Evolutionary conservation across 2,113 vertebrate genomes (phyloP).

Genomic region (Irena cyanogastra): DNA sequence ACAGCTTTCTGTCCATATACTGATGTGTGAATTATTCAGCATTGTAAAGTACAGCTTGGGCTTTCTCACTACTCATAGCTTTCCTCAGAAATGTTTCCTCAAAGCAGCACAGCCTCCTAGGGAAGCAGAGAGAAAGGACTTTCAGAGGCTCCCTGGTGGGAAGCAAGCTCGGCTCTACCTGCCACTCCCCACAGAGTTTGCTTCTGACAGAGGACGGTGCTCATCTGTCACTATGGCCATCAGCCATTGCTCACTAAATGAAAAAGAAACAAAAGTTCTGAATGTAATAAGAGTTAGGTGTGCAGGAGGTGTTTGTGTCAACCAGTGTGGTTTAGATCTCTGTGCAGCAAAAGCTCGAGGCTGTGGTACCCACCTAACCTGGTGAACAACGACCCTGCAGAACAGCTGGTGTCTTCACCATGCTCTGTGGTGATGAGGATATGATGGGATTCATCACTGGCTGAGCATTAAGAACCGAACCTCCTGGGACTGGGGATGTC

Average conservation of each 20-base stretch:
- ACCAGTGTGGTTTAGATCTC: background rate
- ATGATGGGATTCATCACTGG: background rate
- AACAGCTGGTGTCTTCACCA: background rate
- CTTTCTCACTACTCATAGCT: background rate
- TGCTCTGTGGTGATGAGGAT: background rate
- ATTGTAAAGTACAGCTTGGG: background rate
- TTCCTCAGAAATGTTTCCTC: background rate
- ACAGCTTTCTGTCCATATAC: background rate
- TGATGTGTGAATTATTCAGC: background rate
- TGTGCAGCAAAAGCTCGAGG: rapidly evolving
- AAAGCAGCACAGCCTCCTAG: background rate
- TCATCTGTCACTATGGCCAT: background rate
- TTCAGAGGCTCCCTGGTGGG: background rate
- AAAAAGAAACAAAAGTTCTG: background rate
- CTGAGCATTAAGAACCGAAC: background rate
- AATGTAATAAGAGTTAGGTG: background rate
- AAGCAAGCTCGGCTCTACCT: background rate
- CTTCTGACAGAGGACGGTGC: background rate
- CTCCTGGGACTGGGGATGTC: background rate
- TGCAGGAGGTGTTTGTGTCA: background rate
- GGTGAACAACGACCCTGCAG: background rate
- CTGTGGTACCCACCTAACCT: background rate
- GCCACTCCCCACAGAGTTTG: background rate
- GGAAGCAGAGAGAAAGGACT: background rate
- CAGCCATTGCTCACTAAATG: background rate